Evolutionary conservation across 2,113 vertebrate genomes (phyloP), one percentile per base, ranked within the genome.

Genomic region (Rallus limicola): DNA sequence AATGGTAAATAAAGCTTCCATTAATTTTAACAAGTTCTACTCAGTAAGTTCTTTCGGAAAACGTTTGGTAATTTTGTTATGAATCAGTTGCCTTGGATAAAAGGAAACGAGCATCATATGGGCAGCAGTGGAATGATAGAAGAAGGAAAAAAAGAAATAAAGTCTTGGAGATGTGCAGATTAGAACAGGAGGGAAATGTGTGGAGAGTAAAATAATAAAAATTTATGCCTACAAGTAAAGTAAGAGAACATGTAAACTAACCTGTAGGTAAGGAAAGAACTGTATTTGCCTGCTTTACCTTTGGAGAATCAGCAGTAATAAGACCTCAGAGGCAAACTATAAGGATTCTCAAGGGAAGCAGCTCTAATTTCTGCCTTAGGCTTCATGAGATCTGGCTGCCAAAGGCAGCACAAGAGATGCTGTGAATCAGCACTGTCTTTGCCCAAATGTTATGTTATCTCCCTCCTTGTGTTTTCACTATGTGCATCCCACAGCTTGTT

Each of bases 161-260:
- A 55, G 15, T 33, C 6, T 90, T 81, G 42, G 9, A 87, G 38
- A 84, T 2, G 33, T 20, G 9, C 15, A 20, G 11, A 89, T 50
- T 40, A 20, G 89, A 72, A 83, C 25, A 46, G 33, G 21, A 40
- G 2, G 3, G 11, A 7, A 1, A 11, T 0, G 0, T 10, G 3
- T 4, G 5, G 5, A 87, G 5, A 65, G 1, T 50, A 67, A 93
- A 87, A 75, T 34, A 83, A 58, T n/a, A 92, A n/a, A 16, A 2
- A 56, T 53, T 91, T 69, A 24, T 74, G 11, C 14, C 15, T 72
- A 4, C 0, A 0, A 53, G 7, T 82, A 59, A 70, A 56, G 34
- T 46, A 78, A 71, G 10, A 92, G 12, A 76, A 91, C 74, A 81
- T 34, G 16, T 65, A 59, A 80, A 40, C 48, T 81, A 2, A 6